Evolutionary conservation across 2,888 invertebrate species (phyloP), one percentile per base, ranked within the genome.

Genomic region (Chelonus formosanus): DNA sequence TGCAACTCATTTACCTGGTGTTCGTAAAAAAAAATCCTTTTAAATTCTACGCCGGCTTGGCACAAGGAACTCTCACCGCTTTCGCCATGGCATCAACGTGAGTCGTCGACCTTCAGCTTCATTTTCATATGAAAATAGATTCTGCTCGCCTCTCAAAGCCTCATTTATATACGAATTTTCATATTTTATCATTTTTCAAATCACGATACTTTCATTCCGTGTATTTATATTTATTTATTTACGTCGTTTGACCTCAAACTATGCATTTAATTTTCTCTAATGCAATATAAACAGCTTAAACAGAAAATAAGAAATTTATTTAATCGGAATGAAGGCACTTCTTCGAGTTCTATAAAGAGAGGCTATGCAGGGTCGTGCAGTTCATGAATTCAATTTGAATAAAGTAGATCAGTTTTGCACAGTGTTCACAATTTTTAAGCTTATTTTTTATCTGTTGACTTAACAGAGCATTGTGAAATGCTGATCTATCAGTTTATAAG

Each of bases 51-150:
- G 89, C 90, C 85, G 91, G 92, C 66, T 87, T 95, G 71, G 89
- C 92, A 57, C 92, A 94, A 79, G 92, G 94, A 59, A 91, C 93
- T 85, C 88, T 95, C 68, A 95, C 95, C 60, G 95, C 95, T 53
- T 92, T 94, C 81, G 95, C 95, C 74, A 95, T 95, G 74, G 94
- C 95, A 75, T 95, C 95, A 78, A 95, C 95, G 94, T 94, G 87
- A 91, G 92, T 88, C 77, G 77, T 78, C 78, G 78, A 81, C 74
- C 81, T 80, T 80, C 78, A 74, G 75, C 76, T 74, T 76, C 76
- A 69, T 74, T 77, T 78, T 76, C 76, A 75, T 76, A 50, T 50
- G 50, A 34, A 65, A 78, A 76, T 10, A 31, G 5, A 74, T 77
- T 71, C 76, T 78, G 79, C 79, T 78, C 78, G 77, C 81, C 78